phyloP scores from a whole-genome alignment of 2,888 invertebrate species.

The Microplitis manilae region DNA sequence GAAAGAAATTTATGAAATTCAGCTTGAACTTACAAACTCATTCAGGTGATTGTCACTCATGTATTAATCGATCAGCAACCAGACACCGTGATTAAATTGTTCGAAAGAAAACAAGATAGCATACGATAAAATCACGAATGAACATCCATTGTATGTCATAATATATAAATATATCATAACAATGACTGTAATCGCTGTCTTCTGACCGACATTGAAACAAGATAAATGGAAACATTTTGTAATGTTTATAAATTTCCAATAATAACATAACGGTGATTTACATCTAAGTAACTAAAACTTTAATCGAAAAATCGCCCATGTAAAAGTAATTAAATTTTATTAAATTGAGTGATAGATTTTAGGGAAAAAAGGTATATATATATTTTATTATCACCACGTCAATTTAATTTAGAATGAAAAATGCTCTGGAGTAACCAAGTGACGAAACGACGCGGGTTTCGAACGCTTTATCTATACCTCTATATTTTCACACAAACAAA shows the following conservation, averaged over 20 bases:
- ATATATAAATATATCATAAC: too few relatives aligned
- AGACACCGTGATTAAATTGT: slow-evolving; percentile 33
- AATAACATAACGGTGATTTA: too few relatives aligned
- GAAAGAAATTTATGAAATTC: background rate
- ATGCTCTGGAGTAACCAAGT: background rate
- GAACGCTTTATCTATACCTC: background rate
- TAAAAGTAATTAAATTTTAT: slow-evolving; percentile 7
- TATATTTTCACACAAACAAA: slow-evolving; percentile 4
- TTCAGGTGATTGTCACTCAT: slow-evolving; percentile 26
- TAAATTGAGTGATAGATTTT: background rate
- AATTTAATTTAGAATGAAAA: slow-evolving; percentile 17
- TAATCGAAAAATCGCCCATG: background rate
- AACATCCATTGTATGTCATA: background rate
- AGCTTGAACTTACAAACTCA: background rate
- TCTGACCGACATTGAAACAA: too few relatives aligned
- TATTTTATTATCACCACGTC: slow-evolving; percentile 19
- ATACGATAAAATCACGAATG: background rate
- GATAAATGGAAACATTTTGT: too few relatives aligned
- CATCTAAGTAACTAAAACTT: too few relatives aligned
- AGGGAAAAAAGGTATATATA: background rate
- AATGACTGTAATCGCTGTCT: too few relatives aligned
- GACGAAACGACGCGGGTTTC: background rate
- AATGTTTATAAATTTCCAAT: too few relatives aligned
- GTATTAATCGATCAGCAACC: background rate
- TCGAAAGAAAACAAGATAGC: background rate